phyloP scores from a whole-genome alignment of 1,140 invertebrate genomes.

The Aphidius gifuensis region DNA sequence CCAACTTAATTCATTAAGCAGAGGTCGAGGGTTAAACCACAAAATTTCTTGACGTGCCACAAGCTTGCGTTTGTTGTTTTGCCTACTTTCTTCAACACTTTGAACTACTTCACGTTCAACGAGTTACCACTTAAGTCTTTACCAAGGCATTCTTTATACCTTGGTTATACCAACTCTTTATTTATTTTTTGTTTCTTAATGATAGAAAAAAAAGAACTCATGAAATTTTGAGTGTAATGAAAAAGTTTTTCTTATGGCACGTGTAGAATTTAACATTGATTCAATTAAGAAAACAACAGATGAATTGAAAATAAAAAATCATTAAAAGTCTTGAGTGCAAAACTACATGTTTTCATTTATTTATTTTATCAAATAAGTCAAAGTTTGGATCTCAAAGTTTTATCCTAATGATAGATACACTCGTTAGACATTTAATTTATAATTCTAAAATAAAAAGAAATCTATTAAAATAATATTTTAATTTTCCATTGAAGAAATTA shows the following conservation, averaged over 20 bases:
- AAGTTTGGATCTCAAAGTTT: too few species aligned
- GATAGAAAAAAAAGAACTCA: conserved; percentile 11
- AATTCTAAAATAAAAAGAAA: too few species aligned
- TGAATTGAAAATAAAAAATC: conserved; percentile 1
- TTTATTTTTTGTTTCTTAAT: conserved; percentile 8
- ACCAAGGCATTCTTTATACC: conserved; percentile 15
- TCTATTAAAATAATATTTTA: too few species aligned
- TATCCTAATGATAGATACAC: too few species aligned
- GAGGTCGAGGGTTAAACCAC: conserved; percentile 25
- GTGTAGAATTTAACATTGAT: conserved; percentile 9
- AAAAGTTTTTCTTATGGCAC: conserved; percentile 4
- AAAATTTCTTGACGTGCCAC: conserved; percentile 41
- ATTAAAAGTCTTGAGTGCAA: not conserved
- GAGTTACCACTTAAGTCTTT: conserved; percentile 33
- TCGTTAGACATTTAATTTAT: too few species aligned
- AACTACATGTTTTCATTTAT: too few species aligned
- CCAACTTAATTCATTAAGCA: conserved; percentile 47
- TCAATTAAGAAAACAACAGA: not conserved
- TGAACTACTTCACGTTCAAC: conserved; percentile 22
- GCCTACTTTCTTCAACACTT: conserved; percentile 19
- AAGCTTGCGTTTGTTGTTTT: conserved; percentile 24
- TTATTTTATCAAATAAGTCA: too few species aligned
- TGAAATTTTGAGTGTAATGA: not conserved
- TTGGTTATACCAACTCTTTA: not conserved
- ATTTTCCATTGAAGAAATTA: too few species aligned